These are phyloP conservation scores for Myocastor coypus DNA, from an alignment of 2,113 vertebrate species.

Conservation along the genomic window DNA sequence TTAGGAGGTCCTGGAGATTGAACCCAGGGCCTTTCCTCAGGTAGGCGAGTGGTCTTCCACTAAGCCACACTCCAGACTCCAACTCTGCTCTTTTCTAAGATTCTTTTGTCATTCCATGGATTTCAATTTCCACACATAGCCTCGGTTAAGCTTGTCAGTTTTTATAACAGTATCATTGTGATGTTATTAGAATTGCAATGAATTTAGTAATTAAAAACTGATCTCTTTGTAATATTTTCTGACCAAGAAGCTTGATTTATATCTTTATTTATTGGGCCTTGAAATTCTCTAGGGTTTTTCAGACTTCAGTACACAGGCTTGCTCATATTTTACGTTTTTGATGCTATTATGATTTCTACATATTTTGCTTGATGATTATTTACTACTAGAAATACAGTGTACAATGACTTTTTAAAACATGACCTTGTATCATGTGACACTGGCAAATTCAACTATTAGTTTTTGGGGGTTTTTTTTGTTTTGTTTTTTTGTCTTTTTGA, in stretches of 20 bases:
- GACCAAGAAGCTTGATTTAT: background rate
- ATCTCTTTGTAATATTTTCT: background rate
- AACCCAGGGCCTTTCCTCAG: background rate
- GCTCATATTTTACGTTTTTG: constrained; percentile 9
- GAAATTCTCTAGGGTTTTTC: background rate
- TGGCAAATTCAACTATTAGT: constrained; percentile 7
- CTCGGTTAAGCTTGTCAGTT: background rate
- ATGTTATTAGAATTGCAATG: background rate
- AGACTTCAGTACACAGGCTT: background rate
- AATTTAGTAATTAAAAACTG: background rate
- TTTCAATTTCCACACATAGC: background rate
- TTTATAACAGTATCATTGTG: background rate
- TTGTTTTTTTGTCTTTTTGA: too few species aligned
- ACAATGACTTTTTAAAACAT: background rate
- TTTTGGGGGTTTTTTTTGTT: too few species aligned
- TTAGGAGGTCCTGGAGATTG: background rate
- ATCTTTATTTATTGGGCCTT: background rate
- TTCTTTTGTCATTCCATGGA: background rate
- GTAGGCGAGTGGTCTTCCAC: background rate
- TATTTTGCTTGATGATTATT: background rate
- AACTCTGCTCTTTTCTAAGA: background rate
- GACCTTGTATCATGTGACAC: background rate
- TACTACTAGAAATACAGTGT: background rate
- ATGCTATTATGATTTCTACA: background rate
- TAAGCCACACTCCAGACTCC: background rate